Evolutionary conservation across 2,797 vertebrate genomes (phyloP), one percentile per base, ranked within the genome.

Genomic region (Chelonia mydas): DNA sequence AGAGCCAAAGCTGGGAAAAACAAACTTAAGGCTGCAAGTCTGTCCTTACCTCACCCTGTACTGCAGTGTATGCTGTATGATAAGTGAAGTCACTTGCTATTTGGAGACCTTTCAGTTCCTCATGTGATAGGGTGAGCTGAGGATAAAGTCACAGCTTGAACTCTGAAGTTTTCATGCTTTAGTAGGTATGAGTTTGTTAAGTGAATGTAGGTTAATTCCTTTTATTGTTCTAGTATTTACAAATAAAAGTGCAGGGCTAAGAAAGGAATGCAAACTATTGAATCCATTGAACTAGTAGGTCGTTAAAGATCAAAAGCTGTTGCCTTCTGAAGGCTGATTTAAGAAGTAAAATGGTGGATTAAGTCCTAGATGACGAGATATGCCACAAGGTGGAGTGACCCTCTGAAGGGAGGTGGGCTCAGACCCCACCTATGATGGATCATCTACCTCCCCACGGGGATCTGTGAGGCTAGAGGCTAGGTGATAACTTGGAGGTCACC

Each of bases 101-200:
- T 96, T 83, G 88, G 72, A 92, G 91, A 84, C 7, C 31, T 90
- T 94, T 90, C 55, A 76, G 49, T 74, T 88, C 54, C 77, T 91
- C 68, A 87, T n/a, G 28, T 1, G 3, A 76, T 50, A 49, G 28
- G 27, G 0, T 91, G 37, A 94, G 28, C 54, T 88, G 37, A 45
- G 81, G 51, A 90, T 88, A 55, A 84, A 59, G 76, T 88, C 95
- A 89, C 59, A 86, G 78, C 49, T n/a, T 2, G 12, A 65, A 81
- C 47, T 88, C 84, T 96, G 81, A 95, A 89, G 89, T 95, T 94
- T 86, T 94, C 41, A 88, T 92, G 72, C 76, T 65, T 80, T 45
- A 19, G n/a, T 78, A 78, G 74, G 45, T 11, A 79, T 50, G 57
- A 83, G 31, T 8, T 61, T 91, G 50, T 11, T 45, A 81, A 87